Base-by-base conservation (phyloP, 2,113 vertebrate species). In the Sebastes schlegelii region DNA sequence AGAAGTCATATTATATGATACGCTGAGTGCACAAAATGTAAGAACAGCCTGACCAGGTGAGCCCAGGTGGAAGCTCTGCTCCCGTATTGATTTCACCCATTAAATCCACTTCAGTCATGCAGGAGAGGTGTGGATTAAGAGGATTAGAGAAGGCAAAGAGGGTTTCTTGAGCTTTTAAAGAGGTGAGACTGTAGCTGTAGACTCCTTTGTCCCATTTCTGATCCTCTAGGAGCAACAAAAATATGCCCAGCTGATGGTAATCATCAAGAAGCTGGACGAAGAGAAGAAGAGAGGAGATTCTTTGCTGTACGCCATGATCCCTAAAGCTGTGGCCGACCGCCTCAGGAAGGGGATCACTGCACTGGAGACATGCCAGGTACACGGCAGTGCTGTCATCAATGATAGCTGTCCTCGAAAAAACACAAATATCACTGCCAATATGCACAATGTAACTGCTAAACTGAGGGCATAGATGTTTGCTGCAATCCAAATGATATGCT, bases 271-370 rank as follows among this genome's bases (percentile, higher is more conserved):
- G 79, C 87, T 95, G 89, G 95, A 95, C 3, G 88, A 96, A 55
- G 94, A 96, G 91, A 95, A 95, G 91, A 96, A 95, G 74, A 92
- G 94, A 72, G 67, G 93, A 0, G 94, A 96, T 77, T 95, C 94
- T 5, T 84, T 95, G 77, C 89, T 96, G 45, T 96, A 95, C 5
- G 94, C 94, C 84, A 95, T 96, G 95, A 96, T 95, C 74, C 91
- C 92, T 16, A 95, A 95, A 91, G 93, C 94, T 17, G 90, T 94
- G 80, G 95, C 95, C 10, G 95, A 95, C 86, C 90, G 86, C 40
- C 93, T 95, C 21, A 80, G 95, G 77, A 96, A 96, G 79, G 93
- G 95, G 43, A 93, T 95, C 83, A 94, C 94, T 0, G 94, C 94
- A 0, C 88, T 94, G 80, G 94, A 96, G 79, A 95, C 93, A 1